These are phyloP conservation scores for Chaetophractus vellerosus DNA, from an alignment of 2,797 vertebrate species.

Conservation along the genomic window DNA sequence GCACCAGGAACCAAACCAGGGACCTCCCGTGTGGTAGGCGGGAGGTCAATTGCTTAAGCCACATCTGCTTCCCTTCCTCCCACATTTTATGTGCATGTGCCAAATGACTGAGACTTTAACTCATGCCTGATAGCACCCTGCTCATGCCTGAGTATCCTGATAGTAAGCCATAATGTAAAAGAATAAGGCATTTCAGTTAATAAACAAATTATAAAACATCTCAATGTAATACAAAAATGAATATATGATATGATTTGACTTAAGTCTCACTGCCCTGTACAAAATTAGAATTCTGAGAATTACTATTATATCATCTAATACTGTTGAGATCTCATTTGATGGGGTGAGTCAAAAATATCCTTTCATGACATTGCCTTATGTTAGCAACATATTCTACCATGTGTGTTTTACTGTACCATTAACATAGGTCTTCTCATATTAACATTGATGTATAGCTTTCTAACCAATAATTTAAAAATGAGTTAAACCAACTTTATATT, in stretches of 20 bases:
- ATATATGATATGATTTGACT: conserved; percentile 6
- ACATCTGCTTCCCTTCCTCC: neutral
- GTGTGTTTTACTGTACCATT: neutral
- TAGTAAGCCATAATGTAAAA: neutral
- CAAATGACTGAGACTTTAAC: neutral
- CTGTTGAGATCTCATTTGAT: neutral
- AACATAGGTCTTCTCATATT: neutral
- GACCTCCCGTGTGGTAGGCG: no score
- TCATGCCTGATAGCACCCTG: neutral
- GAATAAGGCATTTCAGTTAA: neutral
- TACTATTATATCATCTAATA: neutral
- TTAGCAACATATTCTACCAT: neutral
- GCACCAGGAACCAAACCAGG: no score
- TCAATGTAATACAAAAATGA: neutral
- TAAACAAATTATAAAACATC: conserved; percentile 1
- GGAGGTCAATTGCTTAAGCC: no score
- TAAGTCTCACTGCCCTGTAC: neutral
- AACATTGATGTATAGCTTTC: conserved; percentile 14
- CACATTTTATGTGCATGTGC: neutral
- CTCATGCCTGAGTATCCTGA: neutral
- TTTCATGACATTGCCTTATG: neutral
- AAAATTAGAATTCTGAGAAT: conserved; percentile 31
- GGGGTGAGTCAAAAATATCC: neutral
- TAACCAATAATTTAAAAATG: neutral
- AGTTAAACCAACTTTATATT: neutral